Evolutionary conservation across 2,113 vertebrate species (phyloP), one percentile per base, ranked within the genome.

Genomic region (Elgaria multicarinata): DNA sequence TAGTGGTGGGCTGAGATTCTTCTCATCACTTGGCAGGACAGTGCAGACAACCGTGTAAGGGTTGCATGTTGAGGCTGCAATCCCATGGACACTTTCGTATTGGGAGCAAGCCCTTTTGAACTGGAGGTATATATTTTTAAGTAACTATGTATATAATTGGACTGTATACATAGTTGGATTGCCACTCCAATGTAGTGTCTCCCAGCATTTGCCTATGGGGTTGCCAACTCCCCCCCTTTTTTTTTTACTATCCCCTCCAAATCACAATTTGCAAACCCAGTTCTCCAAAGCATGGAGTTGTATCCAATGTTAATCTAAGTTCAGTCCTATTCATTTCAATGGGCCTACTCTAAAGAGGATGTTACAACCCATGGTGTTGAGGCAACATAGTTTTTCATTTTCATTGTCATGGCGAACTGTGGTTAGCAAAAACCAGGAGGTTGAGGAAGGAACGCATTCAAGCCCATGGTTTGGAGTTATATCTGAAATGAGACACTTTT

Each of bases 401-500:
- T 39, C 31, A 39, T 33, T 50, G 7, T 50, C 86, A 66, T 4
- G 18, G 18, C 22, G n/a, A 53, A 78, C 6, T 31, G 2, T 53
- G 10, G 28, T 78, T 78, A 78, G 76, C 28, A 78, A 50, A 78
- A 85, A 83, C 42, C 24, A 83, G 62, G 42, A 8, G 86, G 24
- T 3, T 0, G n/a, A 83, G 28, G 0, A 39, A 50, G 26, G 46
- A 39, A 46, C 33, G 50, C 3, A 33, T 2, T 0, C 0, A 3
- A 24, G 24, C 53, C 1, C 82, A 83, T 3, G n/a, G 33, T 84
- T 50, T 50, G 44, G 66, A 53, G 10, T 10, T 50, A 12, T 1
- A 4, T 53, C 78, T 80, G 50, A 58, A 50, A 18, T 6, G 22
- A 53, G 44, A 5, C 10, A 72, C 12, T 72, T 22, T 44, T 50